Percentiles rank a stretch among this genome's conserved stretches.
phyloP scores from a whole-genome alignment of 2,797 vertebrate genomes.

The Gambelia wislizenii region DNA sequence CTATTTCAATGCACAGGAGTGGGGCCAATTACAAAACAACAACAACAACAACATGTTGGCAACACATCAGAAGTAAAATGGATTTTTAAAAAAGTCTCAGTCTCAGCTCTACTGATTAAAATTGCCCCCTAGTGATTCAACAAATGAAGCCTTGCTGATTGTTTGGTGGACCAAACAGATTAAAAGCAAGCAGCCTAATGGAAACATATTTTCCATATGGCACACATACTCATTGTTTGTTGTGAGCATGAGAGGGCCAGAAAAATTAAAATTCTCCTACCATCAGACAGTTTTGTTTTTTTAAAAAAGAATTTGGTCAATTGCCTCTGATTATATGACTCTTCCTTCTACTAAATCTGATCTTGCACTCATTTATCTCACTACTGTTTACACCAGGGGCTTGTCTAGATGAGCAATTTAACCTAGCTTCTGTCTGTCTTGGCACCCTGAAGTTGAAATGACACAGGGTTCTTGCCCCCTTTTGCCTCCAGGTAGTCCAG shows the following conservation, averaged over 20 bases:
- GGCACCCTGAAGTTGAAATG: too few relatives aligned
- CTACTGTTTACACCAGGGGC: too few relatives aligned
- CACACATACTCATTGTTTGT: neutral
- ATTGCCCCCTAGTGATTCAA: constrained; percentile 7
- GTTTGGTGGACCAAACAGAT: constrained; percentile 8
- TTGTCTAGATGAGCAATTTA: too few relatives aligned
- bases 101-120: constrained; percentile 8
- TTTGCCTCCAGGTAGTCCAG: too few relatives aligned
- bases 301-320: neutral
- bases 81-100: neutral
- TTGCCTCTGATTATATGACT: neutral
- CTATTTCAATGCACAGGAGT: neutral
- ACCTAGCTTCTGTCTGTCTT: too few relatives aligned
- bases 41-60: neutral
- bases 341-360: neutral
- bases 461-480: too few relatives aligned
- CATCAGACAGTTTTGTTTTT: neutral
- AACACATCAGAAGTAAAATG: neutral
- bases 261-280: neutral
- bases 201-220: neutral
- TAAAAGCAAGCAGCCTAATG: neutral
- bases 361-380: too few relatives aligned
- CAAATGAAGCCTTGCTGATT: constrained; percentile 8
- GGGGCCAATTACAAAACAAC: neutral
- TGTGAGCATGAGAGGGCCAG: neutral